Base-by-base conservation (phyloP, 2,113 vertebrate genomes). In the Tachuris rubrigastra region DNA sequence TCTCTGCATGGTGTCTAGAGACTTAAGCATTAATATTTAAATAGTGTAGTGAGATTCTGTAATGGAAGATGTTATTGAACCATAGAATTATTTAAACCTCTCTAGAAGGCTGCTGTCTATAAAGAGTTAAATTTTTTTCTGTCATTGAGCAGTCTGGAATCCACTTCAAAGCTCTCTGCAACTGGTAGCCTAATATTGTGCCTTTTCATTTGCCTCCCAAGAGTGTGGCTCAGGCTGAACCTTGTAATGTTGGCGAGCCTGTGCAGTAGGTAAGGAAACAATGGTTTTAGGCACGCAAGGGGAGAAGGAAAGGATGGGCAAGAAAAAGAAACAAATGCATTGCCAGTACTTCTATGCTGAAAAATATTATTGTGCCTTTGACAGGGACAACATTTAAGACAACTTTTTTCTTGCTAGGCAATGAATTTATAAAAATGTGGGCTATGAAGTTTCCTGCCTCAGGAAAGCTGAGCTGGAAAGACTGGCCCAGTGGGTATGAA, bases 381-480 rank as follows among this genome's bases (percentile, higher is more conserved):
- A 67, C 82, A 71, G 68, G 19, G 33, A 75, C 80, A 95, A 60
- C 50, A 91, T 72, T 95, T 93, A 82, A 90, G 30, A 71, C 39
- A 76, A 56, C 19, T 10, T 56, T 85, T 81, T 81, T 66, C 79
- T 80, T 89, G 27, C 33, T 62, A 50, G 59, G 49, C 58, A 77
- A 30, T 87, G 88, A 84, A 53, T 65, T 94, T 93, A 53, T 75
- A 86, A 96, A 76, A 95, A 88, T 44, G 56, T 39, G 27, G 58
- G 58, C 52, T 14, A 1, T 75, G 89, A 76, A 53, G 49, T 91
- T 84, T 93, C 50, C 55, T 42, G 33, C 55, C 37, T 81, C 65
- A 72, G 79, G 93, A 96, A 93, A 83, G 93, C 87, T 59, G 89
- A 93, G 69, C 80, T 92, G 81, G 58, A 72, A 89, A 85, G 33